Evolutionary conservation across 2,888 invertebrate genomes (phyloP).

Genomic region (Mantis religiosa): DNA sequence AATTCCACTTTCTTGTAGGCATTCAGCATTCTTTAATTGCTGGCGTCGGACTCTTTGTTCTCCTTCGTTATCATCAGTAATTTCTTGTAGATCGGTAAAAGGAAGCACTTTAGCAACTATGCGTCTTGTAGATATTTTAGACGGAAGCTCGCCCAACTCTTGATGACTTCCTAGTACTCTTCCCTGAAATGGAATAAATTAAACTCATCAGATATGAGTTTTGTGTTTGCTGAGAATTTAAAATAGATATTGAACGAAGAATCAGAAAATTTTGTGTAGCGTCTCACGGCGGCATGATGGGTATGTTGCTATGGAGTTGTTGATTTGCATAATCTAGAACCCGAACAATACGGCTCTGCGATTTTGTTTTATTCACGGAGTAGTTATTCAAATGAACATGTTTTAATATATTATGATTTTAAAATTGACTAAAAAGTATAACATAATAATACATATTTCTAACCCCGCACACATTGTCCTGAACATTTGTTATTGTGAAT

Average conservation of each 20-base stretch:
- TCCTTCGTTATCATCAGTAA: constrained; percentile 26
- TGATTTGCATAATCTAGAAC: not conserved
- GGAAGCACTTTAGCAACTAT: not conserved
- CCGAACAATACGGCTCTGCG: not conserved
- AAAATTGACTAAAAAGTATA: no score
- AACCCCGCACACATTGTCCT: no score
- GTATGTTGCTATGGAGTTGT: not conserved
- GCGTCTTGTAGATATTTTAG: not conserved
- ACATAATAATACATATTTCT: no score
- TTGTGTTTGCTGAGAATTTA: not conserved
- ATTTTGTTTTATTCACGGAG: not conserved
- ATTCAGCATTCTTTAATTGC: constrained; percentile 44
- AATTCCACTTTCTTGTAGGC: constrained; percentile 70
- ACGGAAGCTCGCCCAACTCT: not conserved
- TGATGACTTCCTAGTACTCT: not conserved
- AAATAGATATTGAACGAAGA: not conserved
- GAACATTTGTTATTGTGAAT: no score
- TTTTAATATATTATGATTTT: no score
- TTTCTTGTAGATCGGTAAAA: not conserved
- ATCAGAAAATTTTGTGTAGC: not conserved
- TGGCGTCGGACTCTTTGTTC: constrained; percentile 41
- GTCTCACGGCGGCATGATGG: not conserved
- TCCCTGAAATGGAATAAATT: not conserved
- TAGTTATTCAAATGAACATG: no score
- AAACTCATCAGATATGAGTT: not conserved